Base-by-base conservation (phyloP, 2,113 vertebrate genomes). In the Parotia lawesii region DNA sequence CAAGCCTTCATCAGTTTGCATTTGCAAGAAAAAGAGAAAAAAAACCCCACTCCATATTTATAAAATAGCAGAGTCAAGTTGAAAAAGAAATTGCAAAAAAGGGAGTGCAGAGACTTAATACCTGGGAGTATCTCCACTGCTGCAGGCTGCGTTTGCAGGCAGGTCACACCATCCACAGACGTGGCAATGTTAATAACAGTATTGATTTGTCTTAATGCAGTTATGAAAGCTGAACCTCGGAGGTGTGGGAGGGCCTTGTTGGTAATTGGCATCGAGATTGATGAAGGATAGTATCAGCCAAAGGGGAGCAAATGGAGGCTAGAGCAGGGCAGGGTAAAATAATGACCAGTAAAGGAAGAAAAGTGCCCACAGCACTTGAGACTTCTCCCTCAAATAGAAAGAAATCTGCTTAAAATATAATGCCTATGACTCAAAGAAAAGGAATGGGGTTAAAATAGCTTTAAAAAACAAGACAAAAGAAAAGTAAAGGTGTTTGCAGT, bases 161-260 rank as follows among this genome's bases (percentile, higher is more conserved):
- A 70, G 48, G 56, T 78, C 81, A 87, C 15, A 28, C 58, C 45
- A n/a, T 61, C 81, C 38, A 25, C 50, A 62, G 51, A 73, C 0
- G 4, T 29, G 76, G 66, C 62, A 66, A 9, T 6, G 1, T 73
- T 91, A 78, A 61, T 79, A 70, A 54, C 42, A 29, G 28, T 66
- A 87, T 89, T 85, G 89, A 94, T 94, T 94, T 82, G 45, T 65
- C 89, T 81, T 92, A 94, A 82, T 89, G 87, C 78, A 61, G 62
- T 65, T 94, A 73, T 70, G 85, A 76, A 93, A 95, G 74, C 70
- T 92, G 81, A 89, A 87, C 87, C 91, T 85, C 20, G 9, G 78
- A 91, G 87, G 62, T 89, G 78, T 87, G 58, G 87, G 74, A 87
- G 58, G 47, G 44, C 47, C 51, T n/a, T 69, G 21, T 19, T 8